Evolutionary conservation across 2,797 vertebrate genomes (phyloP), one percentile per base, ranked within the genome.

Genomic region (Siniperca obscura): DNA sequence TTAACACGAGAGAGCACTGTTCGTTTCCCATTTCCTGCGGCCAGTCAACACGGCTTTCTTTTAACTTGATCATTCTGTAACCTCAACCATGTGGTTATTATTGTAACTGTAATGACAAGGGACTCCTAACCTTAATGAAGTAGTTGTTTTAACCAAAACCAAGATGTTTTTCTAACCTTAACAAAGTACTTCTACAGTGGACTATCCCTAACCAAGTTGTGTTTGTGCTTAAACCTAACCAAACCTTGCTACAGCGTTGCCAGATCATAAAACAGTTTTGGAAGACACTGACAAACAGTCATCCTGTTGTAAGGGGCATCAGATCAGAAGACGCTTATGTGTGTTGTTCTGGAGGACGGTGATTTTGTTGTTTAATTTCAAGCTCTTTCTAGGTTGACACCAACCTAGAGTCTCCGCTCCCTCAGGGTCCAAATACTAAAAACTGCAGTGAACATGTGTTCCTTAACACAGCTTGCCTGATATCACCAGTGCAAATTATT

Each of bases 401-500:
- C 62, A 78, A 64, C 85, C 30, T 60, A 40, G 13, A 78, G 22
- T 22, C 50, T 82, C 38, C 44, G 56, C 14, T 68, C 30, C 66
- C 40, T 44, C 55, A 44, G 25, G 13, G 66, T 62, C 19, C 52
- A 46, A 60, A 70, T 14, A 50, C 66, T 38, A 27, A 50, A 42
- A 56, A 46, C 64, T 61, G 53, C 74, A 50, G 36, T 69, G 30
- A 44, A 71, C 34, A 70, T 70, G 36, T 65, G 36, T 46, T 64
- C 57, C 59, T 50, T 60, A 17, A 46, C 42, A 46, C 36, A 7
- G 3, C 25, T 72, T 69, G 30, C 27, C 16, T 27, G 5, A 59
- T 71, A 75, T 48, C 7, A 21, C 30, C 22, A 42, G 11, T 25
- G 68, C 72, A 85, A 74, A 87, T 79, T 64, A 72, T 88, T 73